Percentiles rank a stretch among this genome's conserved stretches.
These are phyloP conservation scores for Coryphaenoides rupestris DNA, from an alignment of 2,113 vertebrate species.

Conservation along the genomic window DNA sequence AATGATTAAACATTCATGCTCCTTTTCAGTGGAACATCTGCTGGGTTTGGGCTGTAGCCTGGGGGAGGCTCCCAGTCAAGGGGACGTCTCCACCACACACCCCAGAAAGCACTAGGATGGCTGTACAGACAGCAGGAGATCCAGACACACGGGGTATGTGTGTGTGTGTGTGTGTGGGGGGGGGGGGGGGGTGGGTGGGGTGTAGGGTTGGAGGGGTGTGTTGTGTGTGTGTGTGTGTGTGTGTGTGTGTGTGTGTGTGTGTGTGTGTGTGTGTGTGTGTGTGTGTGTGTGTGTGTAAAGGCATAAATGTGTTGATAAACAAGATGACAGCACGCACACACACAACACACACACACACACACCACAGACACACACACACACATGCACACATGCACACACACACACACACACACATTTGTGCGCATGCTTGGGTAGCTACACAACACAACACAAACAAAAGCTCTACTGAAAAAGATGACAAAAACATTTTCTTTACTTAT, in stretches of 20 bases:
- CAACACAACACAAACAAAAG: neutral
- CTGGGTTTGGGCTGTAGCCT: slow-evolving; percentile 70
- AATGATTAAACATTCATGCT: slow-evolving; percentile 85
- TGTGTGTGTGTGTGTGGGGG: neutral
- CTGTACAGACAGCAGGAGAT: slow-evolving; percentile 38
- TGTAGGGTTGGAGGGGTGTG: no score
- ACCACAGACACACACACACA: no score
- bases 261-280: no score
- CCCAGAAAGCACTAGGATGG: slow-evolving; percentile 73
- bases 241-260: no score
- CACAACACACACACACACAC: slow-evolving; percentile 2
- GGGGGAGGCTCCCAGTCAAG: slow-evolving; percentile 74
- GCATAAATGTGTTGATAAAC: no score
- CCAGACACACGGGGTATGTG: slow-evolving; percentile 29
- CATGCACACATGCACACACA: neutral
- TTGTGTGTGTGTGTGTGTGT: no score
- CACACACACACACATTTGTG: neutral
- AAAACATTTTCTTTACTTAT: slow-evolving; percentile 14
- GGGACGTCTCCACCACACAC: slow-evolving; percentile 70
- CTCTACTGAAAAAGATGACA: slow-evolving; percentile 34
- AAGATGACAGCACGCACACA: neutral
- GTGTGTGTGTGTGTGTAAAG: no score
- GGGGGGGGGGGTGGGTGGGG: no score
- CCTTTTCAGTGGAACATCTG: slow-evolving; percentile 79
- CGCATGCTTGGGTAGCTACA: neutral